A percentile compares a stretch with the other conserved stretches of the same genome.
Conservation (phyloP, 2,113 vertebrate species). For the Prunella fulvescens region DNA sequence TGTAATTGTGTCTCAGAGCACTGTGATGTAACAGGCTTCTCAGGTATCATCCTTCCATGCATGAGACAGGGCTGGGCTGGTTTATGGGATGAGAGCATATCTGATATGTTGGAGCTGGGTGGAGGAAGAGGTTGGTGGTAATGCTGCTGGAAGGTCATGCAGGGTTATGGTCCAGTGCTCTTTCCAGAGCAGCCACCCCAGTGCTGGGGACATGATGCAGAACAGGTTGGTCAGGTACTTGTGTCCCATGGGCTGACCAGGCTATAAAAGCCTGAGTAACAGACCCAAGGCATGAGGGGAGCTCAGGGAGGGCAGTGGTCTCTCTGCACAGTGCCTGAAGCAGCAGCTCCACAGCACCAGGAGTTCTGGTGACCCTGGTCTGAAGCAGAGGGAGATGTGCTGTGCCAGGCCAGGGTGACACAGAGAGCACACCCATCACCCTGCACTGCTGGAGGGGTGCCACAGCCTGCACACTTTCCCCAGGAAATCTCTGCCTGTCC, state of each 20-base stretch:
- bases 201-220: neutral
- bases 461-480: neutral
- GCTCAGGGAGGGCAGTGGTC: neutral
- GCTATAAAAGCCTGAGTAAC: neutral
- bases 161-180: neutral
- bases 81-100: neutral
- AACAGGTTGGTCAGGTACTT: neutral
- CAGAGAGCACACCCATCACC: neutral
- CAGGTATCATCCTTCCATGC: neutral
- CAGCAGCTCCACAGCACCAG: neutral
- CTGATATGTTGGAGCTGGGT: constrained; percentile 2
- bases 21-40: constrained; percentile 31
- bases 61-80: neutral
- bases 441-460: accelerated
- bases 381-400: neutral
- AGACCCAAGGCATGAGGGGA: neutral
- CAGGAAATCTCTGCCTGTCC: neutral
- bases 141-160: neutral
- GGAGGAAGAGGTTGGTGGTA: neutral
- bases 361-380: neutral
- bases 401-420: neutral
- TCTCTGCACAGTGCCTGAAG: neutral
- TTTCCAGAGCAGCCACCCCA: neutral
- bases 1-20: neutral
- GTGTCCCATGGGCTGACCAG: neutral